phyloP scores from a whole-genome alignment of 1,140 invertebrate species.

The Pomacea maculata region DNA sequence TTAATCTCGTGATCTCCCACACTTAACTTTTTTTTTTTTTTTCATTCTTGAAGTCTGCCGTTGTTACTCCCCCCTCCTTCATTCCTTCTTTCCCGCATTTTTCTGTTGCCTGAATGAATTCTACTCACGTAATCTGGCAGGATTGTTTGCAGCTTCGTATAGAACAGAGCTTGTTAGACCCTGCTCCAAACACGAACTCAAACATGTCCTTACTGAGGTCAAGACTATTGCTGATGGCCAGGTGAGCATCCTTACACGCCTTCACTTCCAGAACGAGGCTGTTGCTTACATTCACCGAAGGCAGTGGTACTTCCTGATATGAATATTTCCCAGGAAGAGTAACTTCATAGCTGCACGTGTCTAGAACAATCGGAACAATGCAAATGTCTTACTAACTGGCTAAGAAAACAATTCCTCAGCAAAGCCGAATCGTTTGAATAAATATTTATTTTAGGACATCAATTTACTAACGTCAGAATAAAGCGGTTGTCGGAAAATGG shows the following conservation, averaged over 20 bases:
- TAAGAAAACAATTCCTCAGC: not conserved
- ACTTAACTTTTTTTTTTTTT: no score
- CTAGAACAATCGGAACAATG: not conserved
- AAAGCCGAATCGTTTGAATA: no score
- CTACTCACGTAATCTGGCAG: not conserved
- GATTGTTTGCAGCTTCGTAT: not conserved
- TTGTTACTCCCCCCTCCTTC: no score
- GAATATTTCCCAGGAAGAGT: not conserved
- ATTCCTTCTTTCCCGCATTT: no score
- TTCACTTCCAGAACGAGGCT: slow-evolving; percentile 14
- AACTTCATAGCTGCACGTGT: no score
- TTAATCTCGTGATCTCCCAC: no score
- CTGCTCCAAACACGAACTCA: slow-evolving; percentile 13
- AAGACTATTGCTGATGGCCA: slow-evolving; percentile 8
- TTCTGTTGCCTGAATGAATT: no score
- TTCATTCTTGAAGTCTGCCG: no score
- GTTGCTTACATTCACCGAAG: not conserved
- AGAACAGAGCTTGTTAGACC: not conserved
- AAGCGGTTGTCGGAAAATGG: no score
- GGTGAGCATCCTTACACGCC: slow-evolving; percentile 10
- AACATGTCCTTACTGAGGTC: not conserved
- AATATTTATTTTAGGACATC: no score
- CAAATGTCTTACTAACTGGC: not conserved
- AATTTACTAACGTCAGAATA: no score
- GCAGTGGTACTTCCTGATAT: slow-evolving; percentile 7